Percentiles rank a stretch among this genome's conserved stretches.
These are phyloP conservation scores for Trichonephila clavipes DNA, from an alignment of 1,140 invertebrate species.

Conservation along the genomic window DNA sequence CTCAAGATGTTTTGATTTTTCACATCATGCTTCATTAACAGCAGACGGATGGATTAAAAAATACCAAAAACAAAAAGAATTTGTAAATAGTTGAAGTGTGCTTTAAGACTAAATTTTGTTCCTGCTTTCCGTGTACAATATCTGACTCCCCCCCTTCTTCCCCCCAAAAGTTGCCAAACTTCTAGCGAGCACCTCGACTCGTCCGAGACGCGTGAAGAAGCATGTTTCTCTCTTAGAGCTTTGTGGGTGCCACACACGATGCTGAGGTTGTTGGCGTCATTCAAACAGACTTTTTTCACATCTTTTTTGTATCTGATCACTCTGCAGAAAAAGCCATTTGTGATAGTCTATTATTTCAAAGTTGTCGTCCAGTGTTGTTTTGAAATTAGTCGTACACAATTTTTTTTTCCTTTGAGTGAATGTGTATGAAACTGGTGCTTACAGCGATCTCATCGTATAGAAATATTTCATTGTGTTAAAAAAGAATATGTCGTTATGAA, in stretches of 20 bases:
- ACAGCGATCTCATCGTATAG: conserved; percentile 63
- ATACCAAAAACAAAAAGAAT: not conserved
- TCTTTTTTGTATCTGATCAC: not conserved
- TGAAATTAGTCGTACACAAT: not conserved
- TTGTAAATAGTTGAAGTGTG: conserved; percentile 22
- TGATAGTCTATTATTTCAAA: conserved; percentile 40
- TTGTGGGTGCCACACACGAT: conserved; percentile 61
- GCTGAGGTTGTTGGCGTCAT: conserved; percentile 11
- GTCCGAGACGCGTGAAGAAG: no score
- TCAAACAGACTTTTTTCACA: conserved; percentile 36
- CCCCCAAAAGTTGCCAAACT: not conserved
- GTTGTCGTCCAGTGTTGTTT: conserved; percentile 7
- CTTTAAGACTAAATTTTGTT: conserved; percentile 33
- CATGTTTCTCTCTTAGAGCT: conserved; percentile 64
- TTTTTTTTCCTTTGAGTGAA: conserved; percentile 44
- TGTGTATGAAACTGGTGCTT: conserved; percentile 59
- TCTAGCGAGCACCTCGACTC: not conserved
- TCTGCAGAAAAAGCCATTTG: conserved; percentile 29
- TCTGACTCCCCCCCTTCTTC: not conserved
- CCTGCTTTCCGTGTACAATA: conserved; percentile 10
- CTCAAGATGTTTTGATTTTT: conserved; percentile 49
- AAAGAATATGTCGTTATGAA: no score
- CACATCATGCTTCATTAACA: conserved; percentile 24
- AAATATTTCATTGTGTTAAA: conserved; percentile 38
- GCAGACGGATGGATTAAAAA: conserved; percentile 13